Conservation (phyloP, 2,113 vertebrate genomes). For the Cebidichthys violaceus region DNA sequence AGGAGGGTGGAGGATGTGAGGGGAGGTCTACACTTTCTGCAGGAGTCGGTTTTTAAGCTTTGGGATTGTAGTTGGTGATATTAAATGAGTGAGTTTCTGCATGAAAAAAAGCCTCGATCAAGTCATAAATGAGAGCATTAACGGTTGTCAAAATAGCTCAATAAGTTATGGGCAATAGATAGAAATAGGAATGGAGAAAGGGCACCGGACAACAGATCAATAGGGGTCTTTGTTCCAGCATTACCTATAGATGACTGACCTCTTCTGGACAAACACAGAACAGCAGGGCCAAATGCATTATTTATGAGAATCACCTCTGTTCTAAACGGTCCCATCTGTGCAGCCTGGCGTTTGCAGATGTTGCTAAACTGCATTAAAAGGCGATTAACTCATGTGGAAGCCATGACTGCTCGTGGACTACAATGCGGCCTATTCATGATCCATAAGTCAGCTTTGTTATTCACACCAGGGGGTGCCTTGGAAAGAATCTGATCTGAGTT, state of each 20-base stretch:
- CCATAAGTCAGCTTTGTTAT: constrained; percentile 62
- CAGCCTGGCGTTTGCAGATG: constrained; percentile 59
- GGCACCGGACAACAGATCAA: constrained; percentile 51
- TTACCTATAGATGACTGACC: constrained; percentile 64
- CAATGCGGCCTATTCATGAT: constrained; percentile 69
- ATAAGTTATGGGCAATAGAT: constrained; percentile 27
- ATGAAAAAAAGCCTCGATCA: background rate
- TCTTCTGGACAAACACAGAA: constrained; percentile 72
- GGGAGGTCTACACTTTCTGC: constrained; percentile 13
- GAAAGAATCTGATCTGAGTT: constrained; percentile 67
- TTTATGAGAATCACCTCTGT: constrained; percentile 33
- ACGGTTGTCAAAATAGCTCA: constrained; percentile 29
- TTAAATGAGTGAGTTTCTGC: background rate
- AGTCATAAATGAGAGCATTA: background rate
- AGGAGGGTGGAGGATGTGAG: constrained; percentile 9
- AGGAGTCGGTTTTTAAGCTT: background rate
- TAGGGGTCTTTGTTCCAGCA: constrained; percentile 34
- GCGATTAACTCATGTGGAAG: constrained; percentile 43
- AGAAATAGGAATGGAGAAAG: constrained; percentile 18
- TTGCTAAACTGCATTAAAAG: constrained; percentile 53
- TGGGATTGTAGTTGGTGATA: background rate
- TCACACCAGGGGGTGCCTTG: constrained; percentile 35
- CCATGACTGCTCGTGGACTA: constrained; percentile 30
- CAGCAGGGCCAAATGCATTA: constrained; percentile 50
- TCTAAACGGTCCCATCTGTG: constrained; percentile 63